These are phyloP conservation scores for Stenodera caucasica DNA, from an alignment of 2,888 invertebrate genomes.

Conservation along the genomic window DNA sequence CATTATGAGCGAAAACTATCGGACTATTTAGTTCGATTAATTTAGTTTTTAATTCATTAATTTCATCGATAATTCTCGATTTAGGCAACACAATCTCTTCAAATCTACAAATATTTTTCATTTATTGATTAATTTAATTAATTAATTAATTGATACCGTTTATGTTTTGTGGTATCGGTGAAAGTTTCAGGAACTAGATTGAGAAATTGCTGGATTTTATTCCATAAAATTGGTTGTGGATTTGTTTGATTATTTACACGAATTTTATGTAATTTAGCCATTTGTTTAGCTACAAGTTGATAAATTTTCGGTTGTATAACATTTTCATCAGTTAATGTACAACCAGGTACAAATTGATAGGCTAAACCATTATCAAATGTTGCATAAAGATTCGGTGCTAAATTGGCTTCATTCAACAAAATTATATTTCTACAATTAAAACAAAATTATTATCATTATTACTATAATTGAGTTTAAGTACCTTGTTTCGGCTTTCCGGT, in stretches of 20 bases:
- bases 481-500: constrained; percentile 81
- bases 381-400: constrained; percentile 86
- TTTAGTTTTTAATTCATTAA: constrained; percentile 64
- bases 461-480: constrained; percentile 42
- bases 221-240: constrained; percentile 71
- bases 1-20: constrained; percentile 95
- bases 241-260: constrained; percentile 34
- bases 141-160: constrained; percentile 14
- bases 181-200: constrained; percentile 73
- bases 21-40: constrained; percentile 70
- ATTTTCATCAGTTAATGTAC: constrained; percentile 68
- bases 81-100: constrained; percentile 67
- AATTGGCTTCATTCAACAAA: constrained; percentile 69
- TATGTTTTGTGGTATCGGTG: constrained; percentile 56
- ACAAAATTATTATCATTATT: neutral
- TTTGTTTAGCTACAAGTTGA: constrained; percentile 73
- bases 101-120: constrained; percentile 59
- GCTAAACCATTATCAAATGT: constrained; percentile 92
- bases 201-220: constrained; percentile 73
- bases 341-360: constrained; percentile 85
- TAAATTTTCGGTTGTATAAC: constrained; percentile 69
- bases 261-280: constrained; percentile 83
- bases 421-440: constrained; percentile 57
- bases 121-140: neutral
- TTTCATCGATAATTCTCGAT: constrained; percentile 68